Evolutionary conservation across 2,113 vertebrate species (phyloP).

Genomic region (Cyanoramphus novaezelandiae): DNA sequence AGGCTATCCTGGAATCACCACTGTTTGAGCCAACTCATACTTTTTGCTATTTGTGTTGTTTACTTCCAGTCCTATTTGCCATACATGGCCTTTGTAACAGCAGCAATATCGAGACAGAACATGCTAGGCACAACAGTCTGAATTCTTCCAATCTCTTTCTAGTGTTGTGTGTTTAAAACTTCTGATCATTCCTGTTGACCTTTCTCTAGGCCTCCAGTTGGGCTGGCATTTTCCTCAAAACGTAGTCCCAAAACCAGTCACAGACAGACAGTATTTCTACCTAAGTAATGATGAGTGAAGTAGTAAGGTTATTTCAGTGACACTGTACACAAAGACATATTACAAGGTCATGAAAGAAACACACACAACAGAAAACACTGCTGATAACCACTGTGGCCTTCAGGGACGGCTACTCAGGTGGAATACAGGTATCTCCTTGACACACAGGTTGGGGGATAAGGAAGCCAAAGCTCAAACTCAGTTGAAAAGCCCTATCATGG

Average conservation of each 20-base stretch:
- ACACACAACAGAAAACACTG: not conserved
- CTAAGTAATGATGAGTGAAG: not conserved
- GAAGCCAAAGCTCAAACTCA: not conserved
- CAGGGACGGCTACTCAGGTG: not conserved
- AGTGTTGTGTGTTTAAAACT: not conserved
- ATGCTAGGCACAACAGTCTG: not conserved
- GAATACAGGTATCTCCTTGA: not conserved
- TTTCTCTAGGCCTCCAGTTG: not conserved
- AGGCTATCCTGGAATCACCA: not conserved
- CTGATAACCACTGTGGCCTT: not conserved
- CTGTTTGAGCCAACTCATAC: not conserved
- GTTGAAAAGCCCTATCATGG: not conserved
- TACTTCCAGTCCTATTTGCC: not conserved
- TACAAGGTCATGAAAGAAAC: not conserved
- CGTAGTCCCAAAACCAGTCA: not conserved
- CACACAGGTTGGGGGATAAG: rapidly evolving
- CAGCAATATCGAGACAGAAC: not conserved
- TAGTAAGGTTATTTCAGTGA: not conserved
- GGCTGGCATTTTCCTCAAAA: not conserved
- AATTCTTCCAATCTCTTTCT: not conserved
- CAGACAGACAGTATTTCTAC: not conserved
- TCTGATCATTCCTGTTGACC: not conserved
- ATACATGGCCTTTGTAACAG: not conserved
- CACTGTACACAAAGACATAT: not conserved
- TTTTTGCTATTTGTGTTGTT: not conserved